phyloP scores from a whole-genome alignment of 2,113 vertebrate species.

The Cyphomyrus discorhynchus region DNA sequence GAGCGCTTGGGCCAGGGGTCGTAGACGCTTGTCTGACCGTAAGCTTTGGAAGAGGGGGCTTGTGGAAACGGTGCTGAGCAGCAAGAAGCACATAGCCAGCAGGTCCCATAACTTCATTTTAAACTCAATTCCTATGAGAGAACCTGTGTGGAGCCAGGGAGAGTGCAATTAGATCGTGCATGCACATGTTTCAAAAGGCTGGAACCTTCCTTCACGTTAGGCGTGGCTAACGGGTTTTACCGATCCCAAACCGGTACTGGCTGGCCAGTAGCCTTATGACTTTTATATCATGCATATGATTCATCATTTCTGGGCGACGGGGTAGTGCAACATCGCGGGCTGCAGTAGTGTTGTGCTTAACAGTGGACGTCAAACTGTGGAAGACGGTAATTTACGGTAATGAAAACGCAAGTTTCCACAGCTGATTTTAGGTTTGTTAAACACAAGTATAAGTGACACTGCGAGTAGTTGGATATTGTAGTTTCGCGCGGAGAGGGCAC shows the following conservation, averaged over 20 bases:
- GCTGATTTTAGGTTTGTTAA: not conserved
- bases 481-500: not conserved
- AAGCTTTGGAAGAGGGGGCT: conserved; percentile 77
- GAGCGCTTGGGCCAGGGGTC: conserved; percentile 59
- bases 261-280: not conserved
- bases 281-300: not conserved
- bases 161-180: not conserved
- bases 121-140: conserved; percentile 88
- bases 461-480: not conserved
- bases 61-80: conserved; percentile 82
- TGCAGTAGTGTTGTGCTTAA: not conserved
- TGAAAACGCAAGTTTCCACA: not conserved
- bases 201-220: not conserved
- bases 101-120: conserved; percentile 99
- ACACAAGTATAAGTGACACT: not conserved
- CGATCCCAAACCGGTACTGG: not conserved
- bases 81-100: conserved; percentile 90
- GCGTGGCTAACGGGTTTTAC: not conserved
- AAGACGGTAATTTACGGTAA: not conserved
- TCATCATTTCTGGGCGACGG: not conserved
- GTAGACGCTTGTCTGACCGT: conserved; percentile 64
- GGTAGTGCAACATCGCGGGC: not conserved
- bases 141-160: conserved; percentile 59
- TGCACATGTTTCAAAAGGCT: not conserved
- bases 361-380: not conserved